A percentile compares a stretch with the other conserved stretches of the same genome.
These are phyloP conservation scores for Drosophila anceps DNA, from an alignment of 2,888 invertebrate genomes.

Conservation along the genomic window DNA sequence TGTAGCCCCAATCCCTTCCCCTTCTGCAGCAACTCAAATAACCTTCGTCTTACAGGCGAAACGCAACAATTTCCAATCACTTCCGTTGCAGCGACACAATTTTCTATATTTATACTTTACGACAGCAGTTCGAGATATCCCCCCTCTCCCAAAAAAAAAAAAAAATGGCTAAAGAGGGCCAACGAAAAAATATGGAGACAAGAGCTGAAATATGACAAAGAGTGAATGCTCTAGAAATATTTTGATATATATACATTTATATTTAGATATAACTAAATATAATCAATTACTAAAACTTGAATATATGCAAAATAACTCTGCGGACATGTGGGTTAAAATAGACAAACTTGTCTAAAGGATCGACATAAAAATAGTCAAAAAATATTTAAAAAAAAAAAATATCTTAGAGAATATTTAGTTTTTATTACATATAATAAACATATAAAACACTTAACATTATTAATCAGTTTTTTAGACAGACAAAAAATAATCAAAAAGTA, in stretches of 20 bases:
- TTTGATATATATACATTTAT: too few species aligned
- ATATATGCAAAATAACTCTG: too few species aligned
- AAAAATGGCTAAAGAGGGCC: background rate
- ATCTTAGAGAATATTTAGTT: too few species aligned
- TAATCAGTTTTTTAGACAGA: background rate
- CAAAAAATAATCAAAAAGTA: background rate
- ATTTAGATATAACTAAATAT: too few species aligned
- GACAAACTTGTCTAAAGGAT: too few species aligned
- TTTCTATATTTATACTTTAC: slow-evolving; percentile 74
- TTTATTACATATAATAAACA: too few species aligned
- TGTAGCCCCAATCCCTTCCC: background rate
- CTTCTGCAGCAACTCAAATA: slow-evolving; percentile 1
- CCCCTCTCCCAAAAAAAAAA: slow-evolving; percentile 4
- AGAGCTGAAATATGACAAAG: background rate
- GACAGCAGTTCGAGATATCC: slow-evolving; percentile 20
- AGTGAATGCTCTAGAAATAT: background rate
- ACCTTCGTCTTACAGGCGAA: slow-evolving; percentile 42
- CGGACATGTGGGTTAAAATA: too few species aligned
- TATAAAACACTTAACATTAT: background rate
- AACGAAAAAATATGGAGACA: background rate
- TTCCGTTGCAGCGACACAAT: slow-evolving; percentile 80
- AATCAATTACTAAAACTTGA: too few species aligned
- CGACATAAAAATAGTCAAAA: too few species aligned
- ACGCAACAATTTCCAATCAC: slow-evolving; percentile 82
- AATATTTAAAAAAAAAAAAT: too few species aligned